Base-by-base conservation (phyloP, 2,888 invertebrate species). In the Trissolcus brochymenae region DNA sequence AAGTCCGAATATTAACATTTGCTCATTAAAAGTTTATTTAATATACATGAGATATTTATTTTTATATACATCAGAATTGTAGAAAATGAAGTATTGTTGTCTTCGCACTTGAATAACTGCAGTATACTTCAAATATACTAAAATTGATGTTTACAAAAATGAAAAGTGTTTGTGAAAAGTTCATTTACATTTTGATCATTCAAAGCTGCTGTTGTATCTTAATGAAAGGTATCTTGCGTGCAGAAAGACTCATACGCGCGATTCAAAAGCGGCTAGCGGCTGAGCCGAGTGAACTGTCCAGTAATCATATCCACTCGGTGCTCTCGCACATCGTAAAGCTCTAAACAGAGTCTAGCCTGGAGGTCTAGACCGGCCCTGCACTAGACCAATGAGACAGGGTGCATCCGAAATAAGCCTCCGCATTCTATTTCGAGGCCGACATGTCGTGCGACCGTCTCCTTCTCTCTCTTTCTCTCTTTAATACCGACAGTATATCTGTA, bases 311-410 rank as follows among this genome's bases (percentile, higher is more conserved):
- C 80, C 60, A 62, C 71, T 72, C 66, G 55, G 55, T 50, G 62
- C 55, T 64, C 71, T 75, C 71, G 74, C 79, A 75, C 72, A 62
- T 83, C 82, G 81, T 84, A 84, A 84, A 85, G 80, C 82, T 80
- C 80, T 80, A 82, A 84, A 81, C 82, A 70, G 83, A 80, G 81
- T 82, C 84, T 84, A 83, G 84, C 82, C 83, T 85, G 81, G 82
- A 85, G 85, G 86, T 87, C 86, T 87, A 86, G 85, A 86, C 84
- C 84, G 83, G 79, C 77, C 81, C 82, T 85, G 84, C 84, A 86
- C 86, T 85, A 84, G 84, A 85, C 84, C 84, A 84, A 84, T 82
- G 70, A 80, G 83, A 82, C 84, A 81, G 82, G 81, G 80, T 81
- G 83, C 81, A 84, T 86, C 84, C 84, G 82, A 86, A 87, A 86